Conservation (phyloP, 2,888 invertebrate genomes). For the Osmoderma eremita region DNA sequence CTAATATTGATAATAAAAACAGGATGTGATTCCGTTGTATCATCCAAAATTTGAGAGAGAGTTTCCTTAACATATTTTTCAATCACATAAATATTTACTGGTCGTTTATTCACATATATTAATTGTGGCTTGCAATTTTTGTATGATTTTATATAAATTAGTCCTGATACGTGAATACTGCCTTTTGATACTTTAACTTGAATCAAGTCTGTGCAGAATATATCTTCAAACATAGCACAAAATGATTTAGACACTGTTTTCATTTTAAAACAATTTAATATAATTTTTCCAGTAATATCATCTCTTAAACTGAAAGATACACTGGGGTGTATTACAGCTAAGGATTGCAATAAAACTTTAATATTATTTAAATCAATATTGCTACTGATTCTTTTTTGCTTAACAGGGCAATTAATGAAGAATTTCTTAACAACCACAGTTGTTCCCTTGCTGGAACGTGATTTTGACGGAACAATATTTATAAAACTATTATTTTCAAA, state of each 20-base stretch:
- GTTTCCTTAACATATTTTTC: slow-evolving; percentile 63
- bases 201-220: slow-evolving; percentile 59
- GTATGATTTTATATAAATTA: slow-evolving; percentile 66
- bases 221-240: slow-evolving; percentile 63
- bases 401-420: slow-evolving; percentile 71
- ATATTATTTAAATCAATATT: slow-evolving; percentile 70
- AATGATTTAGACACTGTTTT: slow-evolving; percentile 68
- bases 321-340: slow-evolving; percentile 73
- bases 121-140: slow-evolving; percentile 67
- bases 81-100: slow-evolving; percentile 66
- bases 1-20: slow-evolving; percentile 68
- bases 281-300: slow-evolving; percentile 69
- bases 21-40: slow-evolving; percentile 53
- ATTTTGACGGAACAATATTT: slow-evolving; percentile 55
- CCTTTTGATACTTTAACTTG: slow-evolving; percentile 61
- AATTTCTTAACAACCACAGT: slow-evolving; percentile 77
- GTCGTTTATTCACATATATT: slow-evolving; percentile 74
- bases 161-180: slow-evolving; percentile 68
- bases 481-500: slow-evolving; percentile 55
- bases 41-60: slow-evolving; percentile 53
- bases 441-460: slow-evolving; percentile 75
- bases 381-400: slow-evolving; percentile 67
- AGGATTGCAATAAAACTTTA: slow-evolving; percentile 68
- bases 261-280: slow-evolving; percentile 70
- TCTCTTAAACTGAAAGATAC: slow-evolving; percentile 77